These are phyloP conservation scores for Mormyrops boulengeri DNA, from an alignment of 2,797 vertebrate genomes.

Conservation along the genomic window DNA sequence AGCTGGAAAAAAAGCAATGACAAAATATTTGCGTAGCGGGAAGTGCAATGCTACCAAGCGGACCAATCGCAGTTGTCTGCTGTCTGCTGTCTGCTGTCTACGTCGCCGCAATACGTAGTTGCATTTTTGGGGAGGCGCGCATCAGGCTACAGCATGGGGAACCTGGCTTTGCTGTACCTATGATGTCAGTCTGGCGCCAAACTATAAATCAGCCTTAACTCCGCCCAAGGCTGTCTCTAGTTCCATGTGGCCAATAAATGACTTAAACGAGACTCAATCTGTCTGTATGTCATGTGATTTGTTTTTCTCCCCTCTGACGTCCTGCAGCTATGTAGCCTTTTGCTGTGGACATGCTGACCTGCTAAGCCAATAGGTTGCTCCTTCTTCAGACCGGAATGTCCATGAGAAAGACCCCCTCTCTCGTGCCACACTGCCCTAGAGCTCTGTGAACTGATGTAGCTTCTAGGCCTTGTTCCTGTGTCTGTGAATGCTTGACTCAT, in stretches of 20 bases:
- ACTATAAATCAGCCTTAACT: neutral
- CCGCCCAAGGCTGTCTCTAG: neutral
- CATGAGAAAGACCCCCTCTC: constrained; percentile 45
- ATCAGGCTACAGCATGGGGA: neutral
- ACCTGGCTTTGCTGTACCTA: neutral
- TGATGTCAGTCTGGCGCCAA: neutral
- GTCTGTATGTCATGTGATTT: neutral
- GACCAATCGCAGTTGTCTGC: neutral
- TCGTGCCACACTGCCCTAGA: constrained; percentile 79
- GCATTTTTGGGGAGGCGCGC: neutral
- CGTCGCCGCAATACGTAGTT: neutral
- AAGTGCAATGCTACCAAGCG: neutral
- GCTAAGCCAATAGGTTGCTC: constrained; percentile 48
- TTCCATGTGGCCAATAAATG: neutral
- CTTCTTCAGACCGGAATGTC: constrained; percentile 68
- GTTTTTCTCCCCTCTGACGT: neutral
- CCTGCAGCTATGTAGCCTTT: neutral
- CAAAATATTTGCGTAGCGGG: neutral
- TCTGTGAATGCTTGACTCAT: constrained; percentile 98
- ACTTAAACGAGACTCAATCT: neutral
- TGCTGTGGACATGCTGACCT: neutral
- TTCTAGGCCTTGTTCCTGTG: constrained; percentile 89
- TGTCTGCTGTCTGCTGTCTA: neutral
- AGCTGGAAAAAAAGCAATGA: neutral
- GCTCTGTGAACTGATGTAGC: constrained; percentile 88